Conservation (phyloP, 2,113 vertebrate species). For the Ptyas mucosa region DNA sequence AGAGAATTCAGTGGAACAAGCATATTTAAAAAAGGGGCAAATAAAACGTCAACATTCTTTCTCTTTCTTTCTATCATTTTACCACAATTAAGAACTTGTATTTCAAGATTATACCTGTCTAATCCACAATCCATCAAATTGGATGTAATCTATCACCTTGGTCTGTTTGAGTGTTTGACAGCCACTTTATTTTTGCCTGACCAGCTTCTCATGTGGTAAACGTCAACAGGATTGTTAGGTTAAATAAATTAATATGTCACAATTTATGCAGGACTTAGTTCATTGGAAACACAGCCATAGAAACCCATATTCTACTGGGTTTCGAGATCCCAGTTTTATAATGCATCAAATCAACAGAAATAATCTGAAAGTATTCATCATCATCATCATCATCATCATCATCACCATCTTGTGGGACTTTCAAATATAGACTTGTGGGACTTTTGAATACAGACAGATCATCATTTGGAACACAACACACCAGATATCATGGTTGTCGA, state of each 20-base stretch:
- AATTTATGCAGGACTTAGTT: not conserved
- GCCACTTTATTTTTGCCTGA: not conserved
- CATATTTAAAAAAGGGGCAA: not conserved
- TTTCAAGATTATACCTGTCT: not conserved
- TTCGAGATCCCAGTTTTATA: not conserved
- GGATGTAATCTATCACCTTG: not conserved
- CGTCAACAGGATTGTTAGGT: not conserved
- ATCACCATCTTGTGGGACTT: too few species aligned
- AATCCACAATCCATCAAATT: not conserved
- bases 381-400: too few species aligned
- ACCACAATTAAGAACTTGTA: not conserved
- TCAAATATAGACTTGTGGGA: too few species aligned
- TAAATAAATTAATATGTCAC: not conserved
- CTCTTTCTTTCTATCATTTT: slow-evolving; percentile 25
- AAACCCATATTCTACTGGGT: not conserved
- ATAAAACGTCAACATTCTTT: not conserved
- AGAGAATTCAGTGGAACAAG: slow-evolving; percentile 8
- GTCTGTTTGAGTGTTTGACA: not conserved
- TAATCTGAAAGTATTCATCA: not conserved
- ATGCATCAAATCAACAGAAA: not conserved
- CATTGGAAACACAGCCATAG: not conserved
- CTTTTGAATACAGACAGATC: too few species aligned
- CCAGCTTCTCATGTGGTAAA: not conserved
- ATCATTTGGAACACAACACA: too few species aligned
- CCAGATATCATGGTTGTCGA: too few species aligned